Conservation (phyloP, 1,140 invertebrate species). For the Babylonia areolata region DNA sequence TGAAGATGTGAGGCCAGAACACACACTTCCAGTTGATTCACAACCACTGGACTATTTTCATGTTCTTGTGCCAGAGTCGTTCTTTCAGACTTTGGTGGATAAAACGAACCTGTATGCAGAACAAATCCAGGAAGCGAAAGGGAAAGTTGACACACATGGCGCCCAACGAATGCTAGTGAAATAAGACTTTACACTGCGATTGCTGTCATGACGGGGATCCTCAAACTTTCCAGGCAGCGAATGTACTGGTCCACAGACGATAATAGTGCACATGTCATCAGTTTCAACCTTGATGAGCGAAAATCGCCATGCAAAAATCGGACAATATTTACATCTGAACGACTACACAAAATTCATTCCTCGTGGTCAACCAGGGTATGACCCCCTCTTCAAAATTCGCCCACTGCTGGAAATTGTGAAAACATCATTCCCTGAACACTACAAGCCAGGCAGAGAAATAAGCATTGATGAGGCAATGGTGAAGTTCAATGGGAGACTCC, state of each 20-base stretch:
- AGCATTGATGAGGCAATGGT: slow-evolving; percentile 31
- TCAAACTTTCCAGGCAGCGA: neutral
- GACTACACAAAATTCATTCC: slow-evolving; percentile 27
- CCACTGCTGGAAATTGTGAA: slow-evolving; percentile 45
- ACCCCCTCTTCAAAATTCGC: slow-evolving; percentile 52
- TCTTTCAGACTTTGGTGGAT: neutral
- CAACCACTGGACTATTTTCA: neutral
- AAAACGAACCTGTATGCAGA: neutral
- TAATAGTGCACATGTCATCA: slow-evolving; percentile 34
- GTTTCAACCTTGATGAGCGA: slow-evolving; percentile 37
- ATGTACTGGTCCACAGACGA: slow-evolving; percentile 46
- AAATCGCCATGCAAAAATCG: slow-evolving; percentile 47
- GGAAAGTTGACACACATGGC: slow-evolving; percentile 3
- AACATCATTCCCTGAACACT: slow-evolving; percentile 29
- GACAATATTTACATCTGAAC: slow-evolving; percentile 50
- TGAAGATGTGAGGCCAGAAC: neutral
- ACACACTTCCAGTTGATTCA: neutral
- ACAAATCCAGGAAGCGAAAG: neutral
- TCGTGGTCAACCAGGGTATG: slow-evolving; percentile 36
- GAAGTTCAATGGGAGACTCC: slow-evolving; percentile 18
- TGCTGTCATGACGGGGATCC: slow-evolving; percentile 29
- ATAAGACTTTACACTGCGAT: slow-evolving; percentile 13
- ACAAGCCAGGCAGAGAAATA: slow-evolving; percentile 9
- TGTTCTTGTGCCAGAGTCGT: neutral
- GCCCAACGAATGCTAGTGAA: neutral